Percentiles rank a stretch among this genome's conserved stretches.
Evolutionary conservation across 2,797 vertebrate genomes (phyloP).

Genomic region (Cossypha heuglini): DNA sequence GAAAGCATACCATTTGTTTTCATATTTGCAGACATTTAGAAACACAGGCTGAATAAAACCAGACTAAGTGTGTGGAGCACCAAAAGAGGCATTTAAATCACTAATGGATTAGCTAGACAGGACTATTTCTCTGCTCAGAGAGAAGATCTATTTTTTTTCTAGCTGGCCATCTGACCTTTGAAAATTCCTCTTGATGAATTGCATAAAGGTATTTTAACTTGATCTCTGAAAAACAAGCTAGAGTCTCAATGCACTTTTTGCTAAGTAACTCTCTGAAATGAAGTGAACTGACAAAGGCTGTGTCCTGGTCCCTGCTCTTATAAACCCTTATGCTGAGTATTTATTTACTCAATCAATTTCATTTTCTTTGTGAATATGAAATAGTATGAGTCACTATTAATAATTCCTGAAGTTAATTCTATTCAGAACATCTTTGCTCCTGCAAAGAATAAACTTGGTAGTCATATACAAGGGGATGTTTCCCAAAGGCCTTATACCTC

Average conservation of each 20-base stretch:
- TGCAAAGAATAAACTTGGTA: background rate
- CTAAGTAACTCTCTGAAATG: background rate
- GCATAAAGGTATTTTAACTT: constrained; percentile 5
- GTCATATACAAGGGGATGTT: background rate
- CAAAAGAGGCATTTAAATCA: constrained; percentile 13
- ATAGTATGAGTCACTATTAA: background rate
- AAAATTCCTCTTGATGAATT: constrained; percentile 7
- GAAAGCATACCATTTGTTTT: background rate
- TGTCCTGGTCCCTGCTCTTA: background rate
- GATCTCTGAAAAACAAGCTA: constrained; percentile 1
- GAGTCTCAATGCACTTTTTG: background rate
- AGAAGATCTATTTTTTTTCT: background rate
- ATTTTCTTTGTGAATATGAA: background rate
- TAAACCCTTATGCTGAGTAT: background rate
- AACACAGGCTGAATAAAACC: background rate
- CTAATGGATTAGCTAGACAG: background rate
- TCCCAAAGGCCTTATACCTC: background rate
- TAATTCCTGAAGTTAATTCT: background rate
- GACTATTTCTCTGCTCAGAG: background rate
- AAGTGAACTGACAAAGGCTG: background rate
- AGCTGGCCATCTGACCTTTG: background rate
- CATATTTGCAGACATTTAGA: background rate
- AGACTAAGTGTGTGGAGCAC: background rate
- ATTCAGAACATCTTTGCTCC: background rate
- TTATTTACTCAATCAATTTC: background rate